Conservation (phyloP, 2,888 invertebrate species). For the Lepidochrysops patricia region DNA sequence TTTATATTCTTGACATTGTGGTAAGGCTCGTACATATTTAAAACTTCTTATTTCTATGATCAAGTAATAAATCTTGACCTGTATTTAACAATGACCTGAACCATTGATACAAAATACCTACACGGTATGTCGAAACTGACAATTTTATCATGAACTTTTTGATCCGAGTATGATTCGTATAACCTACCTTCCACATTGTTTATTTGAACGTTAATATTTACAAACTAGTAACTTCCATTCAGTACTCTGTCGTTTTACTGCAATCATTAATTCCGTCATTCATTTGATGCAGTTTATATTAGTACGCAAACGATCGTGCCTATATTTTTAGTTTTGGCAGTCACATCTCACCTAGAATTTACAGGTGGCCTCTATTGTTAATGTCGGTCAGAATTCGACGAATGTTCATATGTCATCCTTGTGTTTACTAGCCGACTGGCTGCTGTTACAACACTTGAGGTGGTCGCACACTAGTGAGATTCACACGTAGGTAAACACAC, state of each 20-base stretch:
- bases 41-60: background rate
- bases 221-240: too few species aligned
- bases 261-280: background rate
- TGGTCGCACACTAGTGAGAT: background rate
- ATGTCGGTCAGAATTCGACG: background rate
- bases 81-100: too few species aligned
- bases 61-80: background rate
- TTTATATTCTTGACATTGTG: background rate
- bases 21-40: background rate
- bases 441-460: background rate
- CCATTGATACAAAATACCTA: too few species aligned
- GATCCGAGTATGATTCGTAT: too few species aligned
- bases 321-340: conserved; percentile 1
- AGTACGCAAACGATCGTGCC: background rate
- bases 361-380: conserved; percentile 1
- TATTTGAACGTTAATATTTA: too few species aligned
- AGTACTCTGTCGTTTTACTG: background rate
- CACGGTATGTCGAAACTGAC: too few species aligned
- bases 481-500: too few species aligned
- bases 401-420: background rate
- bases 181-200: too few species aligned
- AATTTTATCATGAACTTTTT: too few species aligned
- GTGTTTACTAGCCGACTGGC: background rate
- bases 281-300: background rate
- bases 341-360: conserved; percentile 1